A percentile compares a stretch with the other conserved stretches of the same genome.
These are phyloP conservation scores for Rhabdophis nuchalis DNA, from an alignment of 2,797 vertebrate species.

Conservation along the genomic window DNA sequence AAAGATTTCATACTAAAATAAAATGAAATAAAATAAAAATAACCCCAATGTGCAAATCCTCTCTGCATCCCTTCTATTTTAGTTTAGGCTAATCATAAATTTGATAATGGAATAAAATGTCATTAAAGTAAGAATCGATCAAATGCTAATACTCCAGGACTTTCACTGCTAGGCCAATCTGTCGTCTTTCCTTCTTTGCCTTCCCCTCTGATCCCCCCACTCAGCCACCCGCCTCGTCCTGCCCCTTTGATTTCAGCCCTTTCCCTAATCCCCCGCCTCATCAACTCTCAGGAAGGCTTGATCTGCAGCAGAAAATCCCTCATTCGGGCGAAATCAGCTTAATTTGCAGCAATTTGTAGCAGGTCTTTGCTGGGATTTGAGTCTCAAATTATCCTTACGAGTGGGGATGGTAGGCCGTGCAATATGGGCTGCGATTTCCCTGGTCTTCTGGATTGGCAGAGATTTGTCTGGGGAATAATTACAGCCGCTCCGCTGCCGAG, in stretches of 20 bases:
- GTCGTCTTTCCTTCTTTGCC: background rate
- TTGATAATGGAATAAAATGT: slow-evolving; percentile 69
- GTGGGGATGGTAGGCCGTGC: slow-evolving; percentile 56
- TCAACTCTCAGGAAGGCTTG: slow-evolving; percentile 74
- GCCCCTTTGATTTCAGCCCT: slow-evolving; percentile 65
- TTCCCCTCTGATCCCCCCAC: background rate
- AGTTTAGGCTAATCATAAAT: slow-evolving; percentile 64
- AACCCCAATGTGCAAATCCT: slow-evolving; percentile 20
- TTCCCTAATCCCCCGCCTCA: slow-evolving; percentile 77
- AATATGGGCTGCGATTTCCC: slow-evolving; percentile 62
- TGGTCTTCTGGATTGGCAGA: slow-evolving; percentile 27
- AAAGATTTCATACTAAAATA: background rate
- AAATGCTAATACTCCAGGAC: slow-evolving; percentile 60
- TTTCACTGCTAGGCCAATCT: slow-evolving; percentile 61
- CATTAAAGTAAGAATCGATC: slow-evolving; percentile 70
- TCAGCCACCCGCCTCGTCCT: slow-evolving; percentile 44
- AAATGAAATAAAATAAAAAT: background rate
- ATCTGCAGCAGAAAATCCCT: slow-evolving; percentile 78
- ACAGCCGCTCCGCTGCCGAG: slow-evolving; percentile 32
- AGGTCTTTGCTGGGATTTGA: slow-evolving; percentile 77
- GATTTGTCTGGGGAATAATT: slow-evolving; percentile 58
- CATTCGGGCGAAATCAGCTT: slow-evolving; percentile 81
- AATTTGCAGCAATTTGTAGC: slow-evolving; percentile 80
- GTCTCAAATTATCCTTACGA: slow-evolving; percentile 76
- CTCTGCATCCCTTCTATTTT: slow-evolving; percentile 30